Conservation (phyloP, 2,888 invertebrate genomes). For the Aporophyla nigra region DNA sequence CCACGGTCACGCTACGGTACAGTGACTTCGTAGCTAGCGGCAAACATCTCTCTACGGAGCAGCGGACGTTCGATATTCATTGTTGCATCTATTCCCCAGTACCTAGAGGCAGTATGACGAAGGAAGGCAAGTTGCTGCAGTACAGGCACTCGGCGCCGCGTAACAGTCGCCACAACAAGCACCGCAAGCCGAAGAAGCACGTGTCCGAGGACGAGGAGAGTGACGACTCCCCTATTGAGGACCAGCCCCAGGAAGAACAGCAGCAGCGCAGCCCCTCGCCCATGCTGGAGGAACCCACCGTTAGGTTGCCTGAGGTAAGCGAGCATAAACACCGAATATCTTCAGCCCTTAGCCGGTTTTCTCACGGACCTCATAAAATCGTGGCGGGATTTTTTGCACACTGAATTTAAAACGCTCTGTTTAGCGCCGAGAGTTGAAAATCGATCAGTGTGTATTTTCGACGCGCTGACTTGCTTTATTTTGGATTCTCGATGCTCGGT, state of each 20-base stretch:
- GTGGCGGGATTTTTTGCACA: too few relatives aligned
- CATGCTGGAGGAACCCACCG: conserved; percentile 90
- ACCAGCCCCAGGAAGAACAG: conserved; percentile 71
- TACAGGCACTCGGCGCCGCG: conserved; percentile 63
- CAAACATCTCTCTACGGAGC: background rate
- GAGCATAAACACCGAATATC: background rate
- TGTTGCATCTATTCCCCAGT: conserved; percentile 49
- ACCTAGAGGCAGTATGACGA: conserved; percentile 68
- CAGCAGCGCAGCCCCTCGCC: conserved; percentile 87
- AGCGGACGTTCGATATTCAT: background rate
- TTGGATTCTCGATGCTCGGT: too few relatives aligned
- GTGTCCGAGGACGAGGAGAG: conserved; percentile 82
- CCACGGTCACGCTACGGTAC: background rate
- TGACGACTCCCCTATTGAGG: conserved; percentile 75
- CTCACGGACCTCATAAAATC: too few relatives aligned
- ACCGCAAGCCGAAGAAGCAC: conserved; percentile 75
- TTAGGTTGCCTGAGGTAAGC: conserved; percentile 92
- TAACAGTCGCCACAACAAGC: conserved; percentile 66
- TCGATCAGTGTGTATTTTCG: too few relatives aligned
- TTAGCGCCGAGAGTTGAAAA: too few relatives aligned
- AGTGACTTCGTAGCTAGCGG: background rate
- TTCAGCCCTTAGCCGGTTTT: background rate
- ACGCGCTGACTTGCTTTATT: too few relatives aligned
- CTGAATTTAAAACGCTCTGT: too few relatives aligned
- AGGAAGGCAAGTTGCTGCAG: conserved; percentile 70